Percentiles rank a stretch among this genome's conserved stretches.
Evolutionary conservation across 2,113 vertebrate genomes (phyloP).

Genomic region (Clarias magur): DNA sequence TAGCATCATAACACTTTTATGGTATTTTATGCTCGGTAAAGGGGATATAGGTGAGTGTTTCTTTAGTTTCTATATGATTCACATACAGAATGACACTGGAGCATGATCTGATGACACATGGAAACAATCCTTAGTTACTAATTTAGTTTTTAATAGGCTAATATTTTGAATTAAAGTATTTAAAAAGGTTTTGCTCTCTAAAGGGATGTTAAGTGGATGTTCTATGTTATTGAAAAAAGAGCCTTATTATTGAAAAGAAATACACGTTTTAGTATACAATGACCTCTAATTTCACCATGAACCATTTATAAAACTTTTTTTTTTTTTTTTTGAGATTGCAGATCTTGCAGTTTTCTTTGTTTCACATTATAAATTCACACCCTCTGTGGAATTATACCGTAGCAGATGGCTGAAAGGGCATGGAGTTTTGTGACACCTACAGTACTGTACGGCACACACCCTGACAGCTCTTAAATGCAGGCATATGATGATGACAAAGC

Average conservation of each 20-base stretch:
- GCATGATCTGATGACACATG: not conserved
- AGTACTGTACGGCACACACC: conserved; percentile 4
- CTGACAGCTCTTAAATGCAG: conserved; percentile 64
- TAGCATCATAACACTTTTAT: not conserved
- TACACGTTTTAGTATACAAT: not conserved
- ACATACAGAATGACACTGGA: not conserved
- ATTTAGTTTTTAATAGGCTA: not conserved
- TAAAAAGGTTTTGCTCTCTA: not conserved
- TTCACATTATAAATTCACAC: not conserved
- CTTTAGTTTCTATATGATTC: not conserved
- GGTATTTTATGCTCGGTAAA: not conserved
- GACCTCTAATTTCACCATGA: not conserved
- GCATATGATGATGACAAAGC: conserved; percentile 59
- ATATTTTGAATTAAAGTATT: not conserved
- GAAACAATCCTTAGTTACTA: not conserved
- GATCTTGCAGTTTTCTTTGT: not conserved
- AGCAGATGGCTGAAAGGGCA: conserved; percentile 7
- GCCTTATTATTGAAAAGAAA: not conserved
- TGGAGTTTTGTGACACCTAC: not conserved
- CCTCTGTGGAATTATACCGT: not conserved
- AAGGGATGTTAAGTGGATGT: not conserved
- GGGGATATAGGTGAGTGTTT: not conserved
- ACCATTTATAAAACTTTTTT: not conserved
- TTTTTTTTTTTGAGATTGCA: not conserved
- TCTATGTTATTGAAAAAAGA: not conserved